Evolutionary conservation across 2,888 invertebrate species (phyloP), one percentile per base, ranked within the genome.

Genomic region (Clepsis dumicolana): DNA sequence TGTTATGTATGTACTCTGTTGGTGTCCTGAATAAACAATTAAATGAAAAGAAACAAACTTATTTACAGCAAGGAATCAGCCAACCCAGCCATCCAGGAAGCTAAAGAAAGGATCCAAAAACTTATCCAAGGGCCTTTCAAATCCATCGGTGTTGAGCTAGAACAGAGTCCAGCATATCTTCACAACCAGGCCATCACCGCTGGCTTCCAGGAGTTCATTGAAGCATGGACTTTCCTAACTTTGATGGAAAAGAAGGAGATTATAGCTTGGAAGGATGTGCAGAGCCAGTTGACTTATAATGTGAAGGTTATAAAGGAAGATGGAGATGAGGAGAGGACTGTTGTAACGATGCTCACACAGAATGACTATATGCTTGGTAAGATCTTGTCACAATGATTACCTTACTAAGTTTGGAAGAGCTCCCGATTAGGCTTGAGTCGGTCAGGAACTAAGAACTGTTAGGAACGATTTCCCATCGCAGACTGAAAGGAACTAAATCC

Each of bases 211-310:
- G 98, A 98, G 87, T 98, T 96, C 77, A 94, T 98, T 64, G 98
- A 98, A 89, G 98, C 98, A 0, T 91, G 96, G 57, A 96, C 97
- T 4, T 96, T 98, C 74, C 96, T 95, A 80, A 95, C 96, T 66
- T 96, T 96, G 76, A 88, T 97, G 73, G 94, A 94, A 71, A 89
- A 90, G 14, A 94, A 94, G 61, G 85, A 82, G 10, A 91, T 98
- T 5, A 94, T 96, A 3, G 89, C 94, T 64, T 96, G 96, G 92
- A 77, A 88, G 0, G 91, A 94, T 57, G 82, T 96, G 4, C 94
- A 95, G 70, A 85, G 94, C 2, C 90, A 94, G 56, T 88, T 96
- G 71, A 87, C 83, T 4, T 96, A 94, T 74, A 74, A 50, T 0
- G 70, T 86, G 1, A 77, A 76, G 66, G 68, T 70, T 1, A 63